Conservation (phyloP, 2,888 invertebrate species). For the Cantharis rufa region DNA sequence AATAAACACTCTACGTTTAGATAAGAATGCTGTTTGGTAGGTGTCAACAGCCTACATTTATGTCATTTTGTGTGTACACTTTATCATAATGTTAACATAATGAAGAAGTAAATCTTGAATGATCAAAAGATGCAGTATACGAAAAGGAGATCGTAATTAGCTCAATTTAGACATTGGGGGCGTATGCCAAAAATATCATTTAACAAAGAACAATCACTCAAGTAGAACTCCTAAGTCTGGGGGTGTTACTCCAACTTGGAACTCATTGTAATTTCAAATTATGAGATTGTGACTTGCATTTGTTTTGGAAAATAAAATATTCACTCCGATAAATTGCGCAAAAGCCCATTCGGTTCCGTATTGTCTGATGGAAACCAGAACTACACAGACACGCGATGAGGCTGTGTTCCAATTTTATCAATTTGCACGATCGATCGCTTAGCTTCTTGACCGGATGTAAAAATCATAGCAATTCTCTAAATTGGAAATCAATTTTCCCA, state of each 20-base stretch:
- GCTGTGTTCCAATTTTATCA: neutral
- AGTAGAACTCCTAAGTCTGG: neutral
- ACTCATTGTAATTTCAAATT: neutral
- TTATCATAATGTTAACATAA: neutral
- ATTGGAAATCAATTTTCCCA: neutral
- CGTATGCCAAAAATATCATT: neutral
- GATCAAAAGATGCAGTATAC: neutral
- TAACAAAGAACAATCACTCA: neutral
- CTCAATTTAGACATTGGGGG: neutral
- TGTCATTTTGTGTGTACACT: neutral
- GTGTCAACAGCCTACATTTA: constrained; percentile 13
- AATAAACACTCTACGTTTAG: neutral
- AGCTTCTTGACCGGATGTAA: neutral
- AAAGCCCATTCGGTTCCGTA: neutral
- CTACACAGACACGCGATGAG: no score
- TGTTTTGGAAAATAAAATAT: neutral
- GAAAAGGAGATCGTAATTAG: neutral
- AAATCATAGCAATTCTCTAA: neutral
- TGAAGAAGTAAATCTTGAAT: neutral
- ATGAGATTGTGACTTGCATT: neutral
- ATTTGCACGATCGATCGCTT: neutral
- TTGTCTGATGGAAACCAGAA: neutral
- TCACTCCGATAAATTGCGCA: neutral
- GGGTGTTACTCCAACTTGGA: neutral
- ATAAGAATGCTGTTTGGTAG: constrained; percentile 11